A percentile compares a stretch with the other conserved stretches of the same genome.
Evolutionary conservation across 2,797 vertebrate species (phyloP).

Genomic region (Micropoecilia bifurca): DNA sequence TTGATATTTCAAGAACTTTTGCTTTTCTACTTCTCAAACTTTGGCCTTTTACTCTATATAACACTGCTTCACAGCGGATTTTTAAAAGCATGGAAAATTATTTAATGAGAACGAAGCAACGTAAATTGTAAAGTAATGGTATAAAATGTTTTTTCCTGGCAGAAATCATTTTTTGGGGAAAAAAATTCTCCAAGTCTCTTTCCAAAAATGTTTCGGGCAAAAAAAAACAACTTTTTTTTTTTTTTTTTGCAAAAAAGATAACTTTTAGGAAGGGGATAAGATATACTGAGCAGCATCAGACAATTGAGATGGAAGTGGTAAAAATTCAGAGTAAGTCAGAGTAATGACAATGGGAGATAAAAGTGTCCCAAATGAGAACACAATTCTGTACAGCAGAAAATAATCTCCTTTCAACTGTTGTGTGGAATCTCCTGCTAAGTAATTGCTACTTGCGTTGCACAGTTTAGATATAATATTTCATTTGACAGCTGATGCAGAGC

Average conservation of each 20-base stretch:
- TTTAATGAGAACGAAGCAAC: neutral
- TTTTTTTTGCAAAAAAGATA: no score
- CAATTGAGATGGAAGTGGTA: neutral
- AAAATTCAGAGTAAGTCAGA: neutral
- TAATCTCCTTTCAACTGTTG: conserved; percentile 24
- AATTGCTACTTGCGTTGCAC: conserved; percentile 52
- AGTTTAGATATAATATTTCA: conserved; percentile 53
- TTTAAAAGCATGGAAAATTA: neutral
- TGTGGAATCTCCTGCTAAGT: conserved; percentile 39
- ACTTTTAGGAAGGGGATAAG: neutral
- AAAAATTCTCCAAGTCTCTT: no score
- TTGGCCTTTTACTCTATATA: neutral
- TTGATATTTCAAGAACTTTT: neutral
- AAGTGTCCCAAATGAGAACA: conserved; percentile 23
- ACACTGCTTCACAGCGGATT: neutral
- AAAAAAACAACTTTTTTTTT: no score
- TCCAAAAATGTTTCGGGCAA: no score
- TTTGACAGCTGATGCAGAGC: conserved; percentile 69
- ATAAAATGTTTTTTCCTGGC: no score
- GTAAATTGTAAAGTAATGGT: no score
- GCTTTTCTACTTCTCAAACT: neutral
- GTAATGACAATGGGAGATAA: conserved; percentile 1
- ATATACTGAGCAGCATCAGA: neutral
- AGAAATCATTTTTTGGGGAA: no score
- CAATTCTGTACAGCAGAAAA: neutral